phyloP scores from a whole-genome alignment of 2,113 vertebrate species.

The Strix aluco region DNA sequence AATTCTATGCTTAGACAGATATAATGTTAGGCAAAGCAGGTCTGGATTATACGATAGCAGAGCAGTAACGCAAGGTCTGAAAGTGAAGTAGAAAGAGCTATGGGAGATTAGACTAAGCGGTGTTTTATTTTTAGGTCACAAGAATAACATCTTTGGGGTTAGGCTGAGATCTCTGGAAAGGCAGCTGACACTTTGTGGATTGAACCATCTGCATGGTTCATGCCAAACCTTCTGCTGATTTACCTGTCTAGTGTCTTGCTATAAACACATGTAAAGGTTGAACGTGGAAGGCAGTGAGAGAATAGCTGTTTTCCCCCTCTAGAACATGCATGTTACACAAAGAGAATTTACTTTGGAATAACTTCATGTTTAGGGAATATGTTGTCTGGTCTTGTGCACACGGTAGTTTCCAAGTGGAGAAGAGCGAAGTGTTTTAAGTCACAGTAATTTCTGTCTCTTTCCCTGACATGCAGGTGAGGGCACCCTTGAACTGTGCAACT shows the following conservation, averaged over 20 bases:
- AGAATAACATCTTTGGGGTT: not conserved
- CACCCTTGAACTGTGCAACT: slow-evolving; percentile 65
- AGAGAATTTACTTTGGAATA: not conserved
- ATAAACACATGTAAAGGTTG: rapidly evolving
- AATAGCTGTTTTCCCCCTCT: rapidly evolving
- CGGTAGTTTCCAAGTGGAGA: not conserved
- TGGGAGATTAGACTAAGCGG: not conserved
- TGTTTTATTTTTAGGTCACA: not conserved
- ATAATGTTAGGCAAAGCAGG: not conserved
- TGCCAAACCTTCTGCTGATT: not conserved
- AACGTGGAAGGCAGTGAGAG: rapidly evolving
- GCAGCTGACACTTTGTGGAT: not conserved
- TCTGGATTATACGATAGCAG: not conserved
- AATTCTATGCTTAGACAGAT: not conserved
- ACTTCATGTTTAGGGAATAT: not conserved
- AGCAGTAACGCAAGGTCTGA: not conserved
- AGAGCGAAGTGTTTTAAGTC: not conserved
- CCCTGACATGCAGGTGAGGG: slow-evolving; percentile 36
- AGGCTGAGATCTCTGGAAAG: not conserved
- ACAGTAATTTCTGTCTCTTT: slow-evolving; percentile 43
- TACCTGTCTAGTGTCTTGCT: not conserved
- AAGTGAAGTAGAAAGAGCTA: not conserved
- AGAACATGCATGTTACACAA: not conserved
- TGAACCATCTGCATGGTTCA: not conserved
- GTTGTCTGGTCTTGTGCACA: not conserved